Base-by-base conservation (phyloP, 2,113 vertebrate species). In the Accipiter virgatus region DNA sequence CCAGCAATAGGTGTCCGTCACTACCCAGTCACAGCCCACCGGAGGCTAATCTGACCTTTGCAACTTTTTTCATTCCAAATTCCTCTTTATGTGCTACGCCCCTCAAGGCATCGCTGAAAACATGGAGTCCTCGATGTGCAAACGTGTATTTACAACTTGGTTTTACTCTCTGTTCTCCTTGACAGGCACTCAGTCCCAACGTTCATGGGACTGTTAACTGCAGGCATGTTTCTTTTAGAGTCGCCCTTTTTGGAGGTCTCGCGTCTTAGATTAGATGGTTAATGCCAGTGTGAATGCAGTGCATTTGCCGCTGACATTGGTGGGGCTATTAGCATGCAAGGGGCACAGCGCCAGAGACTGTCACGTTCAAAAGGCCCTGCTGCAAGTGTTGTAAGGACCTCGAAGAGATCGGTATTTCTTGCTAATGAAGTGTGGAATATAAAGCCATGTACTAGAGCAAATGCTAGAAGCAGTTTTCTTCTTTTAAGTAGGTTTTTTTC, bases 231-330 rank as follows among this genome's bases (percentile, higher is more conserved):
- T 52, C 63, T 73, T 63, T 45, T 3, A 22, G 18, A 66, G 22
- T 42, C 58, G 25, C 40, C 34, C 19, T 27, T 21, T 63, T 40
- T 17, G 55, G 78, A 55, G 43, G 22, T 34, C 38, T 75, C 45
- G 8, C 1, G 1, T 7, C 1, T 25, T 36, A 16, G n/a, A 16
- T 27, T 36, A 19, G n/a, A 22, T 3, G 32, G 56, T 10, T 29
- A 12, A 32, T 34, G 56, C 43, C 63, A 16, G 16, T 19, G 47
- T 58, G n/a, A 47, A 21, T 2, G 2, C 9, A 22, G n/a, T 9
- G 21, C 40, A 20, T 45, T 42, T 11, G 42, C 71, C 1, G 0
- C 58, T 62, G 74, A 19, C 74, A 42, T n/a, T 8, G 0, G 0
- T 22, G 55, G 58, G 45, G 47, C 47, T 74, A 8, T 26, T 26